Base-by-base conservation (phyloP, 2,888 invertebrate species). In the Pachycephus smyrnensis region DNA sequence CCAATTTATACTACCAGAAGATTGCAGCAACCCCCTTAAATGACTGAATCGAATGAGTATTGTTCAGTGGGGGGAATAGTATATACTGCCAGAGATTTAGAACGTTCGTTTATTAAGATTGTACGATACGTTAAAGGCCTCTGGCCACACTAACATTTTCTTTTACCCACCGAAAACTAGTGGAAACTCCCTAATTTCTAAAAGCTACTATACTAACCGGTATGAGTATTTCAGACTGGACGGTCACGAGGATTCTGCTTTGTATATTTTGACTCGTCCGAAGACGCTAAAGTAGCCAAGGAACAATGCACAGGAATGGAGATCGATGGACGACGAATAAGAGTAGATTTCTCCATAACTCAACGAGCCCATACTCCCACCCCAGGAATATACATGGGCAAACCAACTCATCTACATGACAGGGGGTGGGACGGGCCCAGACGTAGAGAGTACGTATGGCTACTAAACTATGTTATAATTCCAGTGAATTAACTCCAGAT, bases 381-480 rank as follows among this genome's bases (percentile, higher is more conserved):
- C 9, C 99, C 99, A 11, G 99, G 99, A 78, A 96, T 98, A 85
- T 99, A 99, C 90, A 97, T 98, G 96, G 99, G 99, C 75, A 97
- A 96, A 92, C 97, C 98, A 1, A 97, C 98, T 35, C 93, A 94
- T 78, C 87, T 93, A 90, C 83, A 92, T 90, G 83, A 92, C 92
- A 77, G 82, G 80, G 83, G 87, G 80, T 87, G 87, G 87, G 86
- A 88, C 71, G 87, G 87, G 73, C 87, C 90, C 11, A 87, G 92
- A 80, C 90, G 91, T 81, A 92, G 94, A 92, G 94, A 94, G 94
- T 94, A 89, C 93, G 94, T 93, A 82, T 76, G 73, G 79, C n/a
- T 77, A 31, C 75, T 77, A 73, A 23, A 77, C 77, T 75, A 35
- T 74, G 3, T 32, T 78, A 35, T 31, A 37, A 55, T 55, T 55